Evolutionary conservation across 2,113 vertebrate genomes (phyloP), one percentile per base, ranked within the genome.

Genomic region (Hippolais icterina): DNA sequence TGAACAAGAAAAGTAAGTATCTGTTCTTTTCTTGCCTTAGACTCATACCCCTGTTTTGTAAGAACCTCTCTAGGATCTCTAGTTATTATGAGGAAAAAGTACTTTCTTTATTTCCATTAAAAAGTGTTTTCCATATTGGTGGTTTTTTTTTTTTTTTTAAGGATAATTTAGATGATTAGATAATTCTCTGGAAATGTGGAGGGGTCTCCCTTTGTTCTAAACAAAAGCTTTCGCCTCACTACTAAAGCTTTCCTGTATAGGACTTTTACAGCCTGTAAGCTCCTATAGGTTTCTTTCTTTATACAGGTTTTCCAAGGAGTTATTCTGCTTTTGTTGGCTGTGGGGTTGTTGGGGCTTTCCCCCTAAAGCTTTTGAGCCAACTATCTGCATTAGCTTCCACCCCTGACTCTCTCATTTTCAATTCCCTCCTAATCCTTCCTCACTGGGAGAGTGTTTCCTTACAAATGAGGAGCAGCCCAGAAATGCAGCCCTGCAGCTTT

Each of bases 281-380:
- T 31, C 25, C 25, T 54, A 4, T 18, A 31, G n/a, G 25, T 23
- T 83, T 35, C 7, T 72, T 17, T 65, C 22, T 37, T 33, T 68
- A 41, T n/a, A 6, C 8, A 39, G 28, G 10, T 64, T 85, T 93
- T 28, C 18, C 3, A 42, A 25, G 2, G 12, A 31, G 5, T 63
- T 90, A 44, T 31, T 86, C 24, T 74, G 16, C 17, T 61, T 83
- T 90, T 64, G 56, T 72, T 79, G 59, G 10, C 10, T 80, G 3
- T 69, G n/a, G 9, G 6, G 5, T 13, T 49, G 15, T 24, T 56
- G 28, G 3, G 4, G 5, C 27, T 42, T n/a, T 17, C 1, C 0
- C 11, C 2, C 9, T 5, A 3, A 69, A 41, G 17, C 22, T 86
- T 90, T 56, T 80, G 24, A 37, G 27, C 19, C 23, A 86, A 6